phyloP scores from a whole-genome alignment of 35 echinoderm and acorn worm species.

The Apostichopus parvimensis region DNA sequence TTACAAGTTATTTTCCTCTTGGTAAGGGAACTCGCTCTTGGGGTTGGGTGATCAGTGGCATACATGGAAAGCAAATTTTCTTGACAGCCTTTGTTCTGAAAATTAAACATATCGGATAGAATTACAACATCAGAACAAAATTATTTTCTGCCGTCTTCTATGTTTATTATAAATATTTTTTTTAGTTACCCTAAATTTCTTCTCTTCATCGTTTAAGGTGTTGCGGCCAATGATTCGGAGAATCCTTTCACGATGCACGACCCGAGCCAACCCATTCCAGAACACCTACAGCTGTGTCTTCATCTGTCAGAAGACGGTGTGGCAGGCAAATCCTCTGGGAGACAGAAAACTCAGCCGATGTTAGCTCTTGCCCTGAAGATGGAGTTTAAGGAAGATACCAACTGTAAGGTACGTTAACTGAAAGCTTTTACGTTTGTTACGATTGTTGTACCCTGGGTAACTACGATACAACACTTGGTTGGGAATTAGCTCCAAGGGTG shows the following conservation, averaged over 20 bases:
- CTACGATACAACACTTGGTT: too few species aligned
- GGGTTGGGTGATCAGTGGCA: too few species aligned
- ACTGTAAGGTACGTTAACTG: slow-evolving; percentile 79
- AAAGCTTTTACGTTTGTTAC: not conserved
- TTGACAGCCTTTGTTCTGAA: too few species aligned
- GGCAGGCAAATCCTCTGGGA: slow-evolving; percentile 48
- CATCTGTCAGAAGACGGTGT: slow-evolving; percentile 89
- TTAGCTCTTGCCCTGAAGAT: slow-evolving; percentile 87
- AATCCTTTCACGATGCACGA: slow-evolving; percentile 19
- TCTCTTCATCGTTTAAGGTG: not conserved
- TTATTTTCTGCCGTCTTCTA: too few species aligned
- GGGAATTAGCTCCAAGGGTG: too few species aligned
- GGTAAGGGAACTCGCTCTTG: too few species aligned
- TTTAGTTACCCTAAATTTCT: not conserved
- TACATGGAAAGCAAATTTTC: too few species aligned
- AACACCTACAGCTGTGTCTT: slow-evolving; percentile 78
- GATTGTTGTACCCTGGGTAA: too few species aligned
- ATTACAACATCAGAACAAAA: too few species aligned
- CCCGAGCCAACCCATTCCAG: slow-evolving; percentile 61
- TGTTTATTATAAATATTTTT: too few species aligned
- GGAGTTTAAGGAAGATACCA: slow-evolving; percentile 73
- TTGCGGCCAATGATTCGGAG: not conserved
- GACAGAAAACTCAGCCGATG: slow-evolving; percentile 77
- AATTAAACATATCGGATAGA: too few species aligned
- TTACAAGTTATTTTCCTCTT: too few species aligned